These are phyloP conservation scores for Andrena trimmerana DNA, from an alignment of 2,888 invertebrate species.

Conservation along the genomic window DNA sequence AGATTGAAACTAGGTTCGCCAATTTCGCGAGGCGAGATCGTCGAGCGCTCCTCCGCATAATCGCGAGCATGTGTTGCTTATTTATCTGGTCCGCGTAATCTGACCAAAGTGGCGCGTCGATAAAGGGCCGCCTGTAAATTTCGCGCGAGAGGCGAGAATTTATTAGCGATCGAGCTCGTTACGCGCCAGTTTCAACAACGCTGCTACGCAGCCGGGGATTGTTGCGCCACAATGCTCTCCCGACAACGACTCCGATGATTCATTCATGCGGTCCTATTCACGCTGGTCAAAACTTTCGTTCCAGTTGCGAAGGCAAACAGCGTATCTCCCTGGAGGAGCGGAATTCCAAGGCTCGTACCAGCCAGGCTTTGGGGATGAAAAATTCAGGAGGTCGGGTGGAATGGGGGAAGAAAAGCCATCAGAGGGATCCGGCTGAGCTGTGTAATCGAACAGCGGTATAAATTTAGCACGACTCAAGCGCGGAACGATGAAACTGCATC, in stretches of 20 bases:
- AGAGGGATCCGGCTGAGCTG: not conserved
- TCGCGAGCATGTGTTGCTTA: not conserved
- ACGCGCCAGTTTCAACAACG: not conserved
- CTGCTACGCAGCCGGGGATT: too few relatives aligned
- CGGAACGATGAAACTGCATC: not conserved
- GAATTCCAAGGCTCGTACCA: not conserved
- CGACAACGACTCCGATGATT: too few relatives aligned
- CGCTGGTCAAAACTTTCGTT: too few relatives aligned
- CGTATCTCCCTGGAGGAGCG: not conserved
- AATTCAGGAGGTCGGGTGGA: not conserved
- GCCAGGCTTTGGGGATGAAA: not conserved
- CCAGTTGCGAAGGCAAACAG: not conserved
- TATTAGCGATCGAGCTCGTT: not conserved
- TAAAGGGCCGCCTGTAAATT: not conserved
- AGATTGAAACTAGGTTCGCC: not conserved
- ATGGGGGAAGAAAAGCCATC: not conserved
- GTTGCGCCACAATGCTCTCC: too few relatives aligned
- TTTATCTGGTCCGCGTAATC: not conserved
- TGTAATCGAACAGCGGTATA: constrained; percentile 7
- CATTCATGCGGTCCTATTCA: too few relatives aligned
- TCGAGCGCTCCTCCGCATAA: not conserved
- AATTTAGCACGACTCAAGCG: constrained; percentile 21
- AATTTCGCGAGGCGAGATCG: not conserved
- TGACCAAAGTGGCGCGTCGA: not conserved
- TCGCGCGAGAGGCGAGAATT: not conserved